Evolutionary conservation across 2,113 vertebrate species (phyloP).

Genomic region (Capra hircus): DNA sequence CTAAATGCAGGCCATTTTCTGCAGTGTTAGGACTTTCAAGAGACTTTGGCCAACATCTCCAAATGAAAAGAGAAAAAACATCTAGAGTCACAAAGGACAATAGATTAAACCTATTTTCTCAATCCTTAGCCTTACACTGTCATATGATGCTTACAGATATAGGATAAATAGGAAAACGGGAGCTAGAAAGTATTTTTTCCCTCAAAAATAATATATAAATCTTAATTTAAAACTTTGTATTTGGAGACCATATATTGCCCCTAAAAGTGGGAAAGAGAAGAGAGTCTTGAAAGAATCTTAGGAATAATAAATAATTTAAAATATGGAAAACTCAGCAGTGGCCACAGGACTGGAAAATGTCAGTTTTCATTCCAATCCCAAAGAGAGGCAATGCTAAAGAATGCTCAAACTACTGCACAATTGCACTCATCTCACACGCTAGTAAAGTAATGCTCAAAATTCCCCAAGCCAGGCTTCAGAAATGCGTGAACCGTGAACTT

Average conservation of each 20-base stretch:
- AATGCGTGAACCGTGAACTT: rapidly evolving
- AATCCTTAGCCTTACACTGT: background rate
- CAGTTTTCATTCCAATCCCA: too few relatives aligned
- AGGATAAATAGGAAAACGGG: background rate
- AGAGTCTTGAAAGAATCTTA: background rate
- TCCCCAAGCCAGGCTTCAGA: too few relatives aligned
- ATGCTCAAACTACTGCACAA: too few relatives aligned
- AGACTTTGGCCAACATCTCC: background rate
- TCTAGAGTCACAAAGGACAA: background rate
- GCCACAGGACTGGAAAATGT: too few relatives aligned
- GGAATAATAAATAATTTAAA: background rate
- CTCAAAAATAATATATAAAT: background rate
- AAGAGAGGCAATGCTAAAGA: too few relatives aligned
- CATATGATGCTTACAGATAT: background rate
- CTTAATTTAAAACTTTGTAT: background rate
- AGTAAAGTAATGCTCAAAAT: too few relatives aligned
- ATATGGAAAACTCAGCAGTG: background rate
- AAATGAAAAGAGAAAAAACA: background rate
- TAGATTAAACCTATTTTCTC: background rate
- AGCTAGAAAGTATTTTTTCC: background rate
- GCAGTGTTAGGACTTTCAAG: background rate
- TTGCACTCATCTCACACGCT: too few relatives aligned
- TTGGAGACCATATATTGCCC: background rate
- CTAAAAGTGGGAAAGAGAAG: background rate
- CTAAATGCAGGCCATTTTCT: background rate